Conservation (phyloP, 2,113 vertebrate genomes). For the Heterocephalus glaber region DNA sequence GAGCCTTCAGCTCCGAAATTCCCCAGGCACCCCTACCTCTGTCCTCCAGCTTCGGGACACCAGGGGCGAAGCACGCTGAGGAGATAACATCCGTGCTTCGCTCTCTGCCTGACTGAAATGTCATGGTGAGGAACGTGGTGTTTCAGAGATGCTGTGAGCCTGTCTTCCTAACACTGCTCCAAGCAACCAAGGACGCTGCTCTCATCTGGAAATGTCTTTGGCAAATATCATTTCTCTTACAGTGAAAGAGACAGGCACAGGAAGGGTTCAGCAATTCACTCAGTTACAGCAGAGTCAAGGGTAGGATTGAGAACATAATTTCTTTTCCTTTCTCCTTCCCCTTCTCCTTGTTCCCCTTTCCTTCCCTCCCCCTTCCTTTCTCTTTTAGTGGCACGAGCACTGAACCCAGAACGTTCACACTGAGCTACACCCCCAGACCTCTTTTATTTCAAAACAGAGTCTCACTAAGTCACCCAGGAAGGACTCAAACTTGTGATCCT, state of each 20-base stretch:
- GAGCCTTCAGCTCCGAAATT: not conserved
- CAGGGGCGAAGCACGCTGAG: not conserved
- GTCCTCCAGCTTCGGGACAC: not conserved
- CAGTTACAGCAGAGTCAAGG: not conserved
- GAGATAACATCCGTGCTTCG: not conserved
- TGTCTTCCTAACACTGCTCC: not conserved
- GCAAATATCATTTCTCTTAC: not conserved
- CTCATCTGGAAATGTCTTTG: not conserved
- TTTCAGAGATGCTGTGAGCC: not conserved
- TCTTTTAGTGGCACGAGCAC: not conserved
- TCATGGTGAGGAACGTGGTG: not conserved
- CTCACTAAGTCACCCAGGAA: not conserved
- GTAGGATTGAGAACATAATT: fast-evolving
- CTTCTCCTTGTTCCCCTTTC: not conserved
- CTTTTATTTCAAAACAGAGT: not conserved
- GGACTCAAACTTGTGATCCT: not conserved
- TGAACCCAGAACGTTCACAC: not conserved
- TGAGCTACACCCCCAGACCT: not conserved
- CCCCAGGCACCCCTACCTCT: not conserved
- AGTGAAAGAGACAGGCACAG: not conserved
- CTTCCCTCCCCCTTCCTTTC: not conserved
- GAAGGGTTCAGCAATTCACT: not conserved
- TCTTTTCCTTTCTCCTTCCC: not conserved
- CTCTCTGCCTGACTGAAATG: not conserved
- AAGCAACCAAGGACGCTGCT: fast-evolving